Evolutionary conservation across 2,113 vertebrate genomes (phyloP).

Genomic region (Cololabis saira): DNA sequence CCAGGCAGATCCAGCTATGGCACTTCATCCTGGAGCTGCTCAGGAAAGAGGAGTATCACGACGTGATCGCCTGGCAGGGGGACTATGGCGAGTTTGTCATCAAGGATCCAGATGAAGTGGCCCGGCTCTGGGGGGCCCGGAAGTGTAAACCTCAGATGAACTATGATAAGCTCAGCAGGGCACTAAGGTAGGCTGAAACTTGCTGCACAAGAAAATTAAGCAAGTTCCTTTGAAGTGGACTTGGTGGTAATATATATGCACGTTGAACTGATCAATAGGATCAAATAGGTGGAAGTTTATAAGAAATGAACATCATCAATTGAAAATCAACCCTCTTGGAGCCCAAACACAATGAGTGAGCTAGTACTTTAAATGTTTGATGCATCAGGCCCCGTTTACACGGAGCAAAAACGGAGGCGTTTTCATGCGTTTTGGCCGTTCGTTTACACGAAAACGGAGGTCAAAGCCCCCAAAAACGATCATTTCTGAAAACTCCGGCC

Average conservation of each 20-base stretch:
- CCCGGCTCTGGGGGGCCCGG: conserved; percentile 89
- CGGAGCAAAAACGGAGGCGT: too few relatives aligned
- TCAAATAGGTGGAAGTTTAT: too few relatives aligned
- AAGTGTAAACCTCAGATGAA: conserved; percentile 96
- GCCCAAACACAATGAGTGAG: not conserved
- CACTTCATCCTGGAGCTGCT: conserved; percentile 93
- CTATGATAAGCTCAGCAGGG: conserved; percentile 91
- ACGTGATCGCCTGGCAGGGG: conserved; percentile 94
- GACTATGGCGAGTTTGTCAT: conserved; percentile 95
- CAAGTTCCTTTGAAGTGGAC: not conserved
- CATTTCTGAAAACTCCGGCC: too few relatives aligned
- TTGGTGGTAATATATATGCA: too few relatives aligned
- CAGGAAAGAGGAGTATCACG: conserved; percentile 89
- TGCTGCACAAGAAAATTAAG: not conserved
- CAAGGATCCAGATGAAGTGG: conserved; percentile 90
- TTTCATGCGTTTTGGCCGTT: too few relatives aligned
- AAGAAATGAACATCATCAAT: too few relatives aligned
- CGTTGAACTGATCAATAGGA: too few relatives aligned
- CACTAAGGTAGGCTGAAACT: conserved; percentile 78
- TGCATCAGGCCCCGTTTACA: too few relatives aligned
- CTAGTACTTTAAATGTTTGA: not conserved
- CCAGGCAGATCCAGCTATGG: conserved; percentile 93
- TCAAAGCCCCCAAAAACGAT: too few relatives aligned
- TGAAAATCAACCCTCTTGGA: too few relatives aligned
- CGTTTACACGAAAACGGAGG: too few relatives aligned